A percentile compares a stretch with the other conserved stretches of the same genome.
phyloP scores from a whole-genome alignment of 2,113 vertebrate genomes.

The Mohoua ochrocephala region DNA sequence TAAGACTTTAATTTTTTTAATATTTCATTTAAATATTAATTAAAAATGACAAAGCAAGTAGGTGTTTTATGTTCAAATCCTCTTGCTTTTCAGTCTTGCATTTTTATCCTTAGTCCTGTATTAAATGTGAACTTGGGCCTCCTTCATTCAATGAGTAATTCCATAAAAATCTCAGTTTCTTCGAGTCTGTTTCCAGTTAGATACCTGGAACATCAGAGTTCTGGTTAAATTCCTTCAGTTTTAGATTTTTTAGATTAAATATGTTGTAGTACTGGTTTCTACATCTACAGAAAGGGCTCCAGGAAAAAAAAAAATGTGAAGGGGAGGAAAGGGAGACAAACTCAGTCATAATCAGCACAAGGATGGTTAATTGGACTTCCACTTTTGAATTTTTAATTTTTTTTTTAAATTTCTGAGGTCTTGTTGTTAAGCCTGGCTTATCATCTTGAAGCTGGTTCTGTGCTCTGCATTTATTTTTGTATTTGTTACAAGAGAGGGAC shows the following conservation, averaged over 20 bases:
- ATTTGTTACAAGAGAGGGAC: neutral
- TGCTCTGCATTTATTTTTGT: neutral
- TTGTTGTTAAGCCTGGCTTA: neutral
- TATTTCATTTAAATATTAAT: neutral
- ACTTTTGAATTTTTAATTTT: neutral
- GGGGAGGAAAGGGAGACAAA: neutral
- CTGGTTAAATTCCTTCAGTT: neutral
- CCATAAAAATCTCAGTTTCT: neutral
- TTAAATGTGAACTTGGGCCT: neutral
- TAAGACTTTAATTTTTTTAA: neutral
- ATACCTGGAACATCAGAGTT: neutral
- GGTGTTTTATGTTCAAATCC: neutral
- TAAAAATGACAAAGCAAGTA: neutral
- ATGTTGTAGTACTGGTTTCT: neutral
- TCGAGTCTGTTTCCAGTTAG: neutral
- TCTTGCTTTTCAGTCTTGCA: neutral
- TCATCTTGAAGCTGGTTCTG: neutral
- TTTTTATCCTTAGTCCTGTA: neutral
- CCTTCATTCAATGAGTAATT: neutral
- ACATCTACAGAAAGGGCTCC: neutral
- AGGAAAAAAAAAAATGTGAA: neutral
- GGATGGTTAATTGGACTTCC: neutral
- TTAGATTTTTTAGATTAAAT: neutral
- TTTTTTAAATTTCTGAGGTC: neutral
- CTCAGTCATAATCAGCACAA: neutral